Conservation (phyloP, 2,797 vertebrate genomes). For the Onychomys leucogaster region DNA sequence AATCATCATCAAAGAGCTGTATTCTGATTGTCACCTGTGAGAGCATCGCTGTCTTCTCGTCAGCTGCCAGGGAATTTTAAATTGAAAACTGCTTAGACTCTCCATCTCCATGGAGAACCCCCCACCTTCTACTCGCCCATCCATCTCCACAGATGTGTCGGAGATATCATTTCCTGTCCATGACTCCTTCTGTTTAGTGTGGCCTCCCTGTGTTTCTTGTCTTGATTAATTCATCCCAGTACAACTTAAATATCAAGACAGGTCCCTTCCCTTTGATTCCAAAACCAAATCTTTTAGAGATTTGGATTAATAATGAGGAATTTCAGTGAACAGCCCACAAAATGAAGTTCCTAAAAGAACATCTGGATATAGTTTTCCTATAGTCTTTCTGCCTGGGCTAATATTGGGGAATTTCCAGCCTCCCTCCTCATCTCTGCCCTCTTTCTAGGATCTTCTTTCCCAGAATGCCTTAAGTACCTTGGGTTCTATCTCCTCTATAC, state of each 20-base stretch:
- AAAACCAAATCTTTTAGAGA: conserved; percentile 7
- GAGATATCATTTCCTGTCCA: not conserved
- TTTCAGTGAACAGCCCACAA: not conserved
- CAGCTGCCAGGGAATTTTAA: not conserved
- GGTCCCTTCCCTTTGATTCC: not conserved
- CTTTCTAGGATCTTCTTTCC: not conserved
- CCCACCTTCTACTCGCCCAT: not conserved
- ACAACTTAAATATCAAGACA: not conserved
- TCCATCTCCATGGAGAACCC: not conserved
- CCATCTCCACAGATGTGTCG: not conserved
- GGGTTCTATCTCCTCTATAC: not conserved
- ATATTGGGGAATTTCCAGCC: not conserved
- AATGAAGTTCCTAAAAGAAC: not conserved
- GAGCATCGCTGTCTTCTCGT: not conserved
- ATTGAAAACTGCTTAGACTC: not conserved
- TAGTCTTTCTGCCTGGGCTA: not conserved
- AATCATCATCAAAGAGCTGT: not conserved
- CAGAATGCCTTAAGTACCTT: not conserved
- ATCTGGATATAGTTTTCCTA: not conserved
- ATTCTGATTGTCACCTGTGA: not conserved
- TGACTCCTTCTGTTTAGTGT: not conserved
- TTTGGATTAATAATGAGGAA: not conserved
- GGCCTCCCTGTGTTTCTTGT: not conserved
- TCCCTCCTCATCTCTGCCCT: not conserved
- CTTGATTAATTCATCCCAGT: not conserved